Percentiles rank a stretch among this genome's conserved stretches.
Conservation (phyloP, 2,113 vertebrate species). For the Triplophysa siluroides region DNA sequence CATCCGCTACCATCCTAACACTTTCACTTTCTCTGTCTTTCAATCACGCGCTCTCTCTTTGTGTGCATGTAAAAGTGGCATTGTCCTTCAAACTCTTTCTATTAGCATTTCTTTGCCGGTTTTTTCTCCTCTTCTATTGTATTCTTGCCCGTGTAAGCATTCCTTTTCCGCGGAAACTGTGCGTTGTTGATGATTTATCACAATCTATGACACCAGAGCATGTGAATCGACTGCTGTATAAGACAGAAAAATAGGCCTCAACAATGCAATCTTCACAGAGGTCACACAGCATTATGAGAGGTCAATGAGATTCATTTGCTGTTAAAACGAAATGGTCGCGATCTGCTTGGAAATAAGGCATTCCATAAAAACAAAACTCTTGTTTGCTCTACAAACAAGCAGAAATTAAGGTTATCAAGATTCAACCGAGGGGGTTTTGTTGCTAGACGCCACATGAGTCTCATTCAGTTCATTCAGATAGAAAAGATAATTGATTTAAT, state of each 20-base stretch:
- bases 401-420: background rate
- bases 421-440: background rate
- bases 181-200: conserved; percentile 9
- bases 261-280: background rate
- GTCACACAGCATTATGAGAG: conserved; percentile 10
- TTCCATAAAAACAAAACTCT: background rate
- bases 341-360: conserved; percentile 1
- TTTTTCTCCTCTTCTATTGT: background rate
- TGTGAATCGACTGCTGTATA: conserved; percentile 7
- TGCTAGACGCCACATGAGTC: background rate
- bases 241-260: background rate
- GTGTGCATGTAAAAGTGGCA: background rate
- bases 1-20: background rate
- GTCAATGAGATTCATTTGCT: conserved; percentile 11
- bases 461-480: too few species aligned
- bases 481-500: too few species aligned
- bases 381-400: background rate
- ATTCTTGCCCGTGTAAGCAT: background rate
- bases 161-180: conserved; percentile 4
- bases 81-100: background rate
- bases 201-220: background rate
- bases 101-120: background rate
- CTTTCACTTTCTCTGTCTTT: background rate
- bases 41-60: background rate
- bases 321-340: background rate